Evolutionary conservation across 2,888 invertebrate genomes (phyloP), one percentile per base, ranked within the genome.

Genomic region (Conops quadrifasciatus): DNA sequence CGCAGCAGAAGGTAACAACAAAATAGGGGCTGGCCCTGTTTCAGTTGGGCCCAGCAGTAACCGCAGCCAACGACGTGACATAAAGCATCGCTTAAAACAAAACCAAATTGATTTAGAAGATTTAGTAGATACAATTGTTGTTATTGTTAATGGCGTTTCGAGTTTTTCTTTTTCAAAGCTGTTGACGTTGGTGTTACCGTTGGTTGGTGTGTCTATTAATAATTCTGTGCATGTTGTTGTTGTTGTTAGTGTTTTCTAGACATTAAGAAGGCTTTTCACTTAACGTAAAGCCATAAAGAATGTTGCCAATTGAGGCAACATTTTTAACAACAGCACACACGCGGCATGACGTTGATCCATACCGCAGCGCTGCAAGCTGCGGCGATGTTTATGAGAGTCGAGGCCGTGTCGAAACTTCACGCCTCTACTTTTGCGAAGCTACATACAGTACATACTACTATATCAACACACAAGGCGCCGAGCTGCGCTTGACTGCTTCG

Each of bases 281-380:
- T 56, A n/a, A 15, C 43, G 45, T 63, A 45, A 26, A 58, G 67
- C 24, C 67, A 67, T 58, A 67, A 67, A 67, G 43, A 67, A 58
- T 56, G 9, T n/a, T 13, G 24, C 67, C 24, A n/a, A 58, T 51
- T 36, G 15, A 56, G 11, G 36, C 19, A 56, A 19, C 65, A 11
- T 21, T 49, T 26, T 53, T 13, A 65, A 21, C 15, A 63, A 26
- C 63, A 15, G 16, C 56, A 56, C 36, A 36, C 36, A 47, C 47
- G 16, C 47, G 63, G 45, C 21, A 21, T 47, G 63, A 63, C 63
- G n/a, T 47, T 47, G 47, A 26, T 28, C 21, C 16, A 26, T 9
- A 36, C 9, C 5, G 36, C 36, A 36, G 5, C 13, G 45, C 45
- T 63, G 47, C 26, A 28, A 45, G 26, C 63, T 47, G 1, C 21